Evolutionary conservation across 1,140 invertebrate genomes (phyloP).

Genomic region (Drosophila chauvacae): DNA sequence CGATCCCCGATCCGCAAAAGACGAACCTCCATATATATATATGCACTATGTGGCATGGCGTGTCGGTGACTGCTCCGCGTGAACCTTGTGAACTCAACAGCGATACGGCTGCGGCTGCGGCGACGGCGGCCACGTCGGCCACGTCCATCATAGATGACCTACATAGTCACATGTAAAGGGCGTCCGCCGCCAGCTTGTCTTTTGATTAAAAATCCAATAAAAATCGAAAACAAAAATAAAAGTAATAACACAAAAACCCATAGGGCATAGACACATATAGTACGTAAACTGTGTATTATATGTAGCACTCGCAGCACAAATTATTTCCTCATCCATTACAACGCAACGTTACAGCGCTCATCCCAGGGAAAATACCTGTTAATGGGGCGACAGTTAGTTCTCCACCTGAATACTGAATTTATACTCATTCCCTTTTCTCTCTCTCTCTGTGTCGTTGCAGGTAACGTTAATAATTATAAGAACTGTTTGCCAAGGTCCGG

Average conservation of each 20-base stretch:
- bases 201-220: constrained; percentile 71
- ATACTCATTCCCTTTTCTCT: neutral
- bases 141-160: constrained; percentile 67
- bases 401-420: constrained; percentile 12
- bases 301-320: constrained; percentile 7
- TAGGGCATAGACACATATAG: neutral
- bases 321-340: constrained; percentile 21
- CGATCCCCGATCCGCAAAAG: constrained; percentile 20
- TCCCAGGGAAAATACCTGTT: constrained; percentile 12
- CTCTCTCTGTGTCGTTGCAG: constrained; percentile 36
- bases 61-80: constrained; percentile 41
- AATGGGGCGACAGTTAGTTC: constrained; percentile 3
- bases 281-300: neutral
- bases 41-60: constrained; percentile 34
- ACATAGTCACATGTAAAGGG: constrained; percentile 47
- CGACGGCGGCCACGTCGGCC: constrained; percentile 2
- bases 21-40: neutral
- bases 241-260: constrained; percentile 19
- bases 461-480: constrained; percentile 45
- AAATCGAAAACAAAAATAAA: constrained; percentile 25
- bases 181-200: constrained; percentile 44
- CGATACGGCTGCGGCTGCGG: constrained; percentile 54
- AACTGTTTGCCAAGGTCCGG: constrained; percentile 11
- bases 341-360: constrained; percentile 1
- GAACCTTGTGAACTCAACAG: constrained; percentile 55